phyloP scores from a whole-genome alignment of 2,888 invertebrate genomes.

The Tetragnatha montana region DNA sequence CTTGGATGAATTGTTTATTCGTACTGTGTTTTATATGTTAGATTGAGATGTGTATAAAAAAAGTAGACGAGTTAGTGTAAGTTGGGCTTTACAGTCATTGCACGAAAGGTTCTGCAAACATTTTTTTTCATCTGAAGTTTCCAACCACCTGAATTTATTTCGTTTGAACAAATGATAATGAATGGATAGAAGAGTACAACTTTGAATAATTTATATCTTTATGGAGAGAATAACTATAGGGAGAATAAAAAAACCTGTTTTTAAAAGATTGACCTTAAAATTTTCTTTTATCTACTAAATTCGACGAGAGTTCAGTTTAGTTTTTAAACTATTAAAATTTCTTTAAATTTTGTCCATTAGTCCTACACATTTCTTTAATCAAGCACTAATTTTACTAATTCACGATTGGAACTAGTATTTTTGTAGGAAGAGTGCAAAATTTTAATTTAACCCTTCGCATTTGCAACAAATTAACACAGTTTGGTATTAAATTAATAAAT shows the following conservation, averaged over 20 bases:
- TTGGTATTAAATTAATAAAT: no score
- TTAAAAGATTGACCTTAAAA: no score
- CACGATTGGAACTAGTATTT: no score
- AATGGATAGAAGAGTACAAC: neutral
- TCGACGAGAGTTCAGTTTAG: neutral
- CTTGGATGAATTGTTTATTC: conserved; percentile 27
- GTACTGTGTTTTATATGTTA: conserved; percentile 40
- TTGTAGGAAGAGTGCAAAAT: no score
- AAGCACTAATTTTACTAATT: neutral
- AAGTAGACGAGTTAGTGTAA: conserved; percentile 18
- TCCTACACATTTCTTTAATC: neutral
- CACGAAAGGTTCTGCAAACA: neutral
- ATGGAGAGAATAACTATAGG: no score
- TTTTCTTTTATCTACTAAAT: no score
- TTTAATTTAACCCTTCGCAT: no score
- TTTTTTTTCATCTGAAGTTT: neutral
- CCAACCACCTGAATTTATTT: neutral
- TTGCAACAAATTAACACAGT: no score
- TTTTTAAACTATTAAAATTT: neutral
- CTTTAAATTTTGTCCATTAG: neutral
- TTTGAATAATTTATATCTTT: no score
- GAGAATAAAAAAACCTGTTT: no score
- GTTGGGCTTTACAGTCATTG: conserved; percentile 7
- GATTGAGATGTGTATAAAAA: conserved; percentile 13
- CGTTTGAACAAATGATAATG: neutral